Evolutionary conservation across 2,113 vertebrate species (phyloP).

Genomic region (Emydocephalus ijimae): DNA sequence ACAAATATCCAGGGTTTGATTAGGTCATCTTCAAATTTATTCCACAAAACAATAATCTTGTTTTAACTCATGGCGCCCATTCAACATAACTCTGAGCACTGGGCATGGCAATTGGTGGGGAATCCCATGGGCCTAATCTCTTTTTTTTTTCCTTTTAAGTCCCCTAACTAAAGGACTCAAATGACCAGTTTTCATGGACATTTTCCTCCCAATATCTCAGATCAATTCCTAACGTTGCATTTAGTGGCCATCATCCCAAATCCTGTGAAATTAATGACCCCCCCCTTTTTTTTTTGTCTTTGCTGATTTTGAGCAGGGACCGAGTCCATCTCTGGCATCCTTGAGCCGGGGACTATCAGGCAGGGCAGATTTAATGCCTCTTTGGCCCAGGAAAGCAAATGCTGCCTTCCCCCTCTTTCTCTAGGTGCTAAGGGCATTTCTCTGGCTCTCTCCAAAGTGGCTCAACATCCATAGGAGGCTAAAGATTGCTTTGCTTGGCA

Average conservation of each 20-base stretch:
- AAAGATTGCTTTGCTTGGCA: neutral
- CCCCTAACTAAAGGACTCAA: conserved; percentile 36
- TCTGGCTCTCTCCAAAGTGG: neutral
- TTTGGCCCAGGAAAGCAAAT: neutral
- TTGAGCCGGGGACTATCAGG: neutral
- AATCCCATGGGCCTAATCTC: neutral
- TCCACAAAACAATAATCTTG: conserved; percentile 63
- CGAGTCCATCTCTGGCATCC: neutral
- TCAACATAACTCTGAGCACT: conserved; percentile 44
- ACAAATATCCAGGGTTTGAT: conserved; percentile 70
- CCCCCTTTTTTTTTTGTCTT: neutral
- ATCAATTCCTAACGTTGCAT: neutral
- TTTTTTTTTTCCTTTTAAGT: neutral
- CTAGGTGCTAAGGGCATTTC: neutral
- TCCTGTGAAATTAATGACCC: neutral
- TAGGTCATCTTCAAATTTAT: conserved; percentile 67
- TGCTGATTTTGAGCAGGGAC: neutral
- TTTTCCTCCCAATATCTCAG: neutral
- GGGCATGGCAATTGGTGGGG: neutral
- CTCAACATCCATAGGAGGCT: neutral
- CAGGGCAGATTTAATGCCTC: neutral
- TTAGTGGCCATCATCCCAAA: neutral
- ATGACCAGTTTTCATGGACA: conserved; percentile 10
- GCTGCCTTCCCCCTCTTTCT: neutral
- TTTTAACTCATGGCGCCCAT: conserved; percentile 55